A percentile compares a stretch with the other conserved stretches of the same genome.
These are phyloP conservation scores for Gavia stellata DNA, from an alignment of 2,113 vertebrate species.

Conservation along the genomic window DNA sequence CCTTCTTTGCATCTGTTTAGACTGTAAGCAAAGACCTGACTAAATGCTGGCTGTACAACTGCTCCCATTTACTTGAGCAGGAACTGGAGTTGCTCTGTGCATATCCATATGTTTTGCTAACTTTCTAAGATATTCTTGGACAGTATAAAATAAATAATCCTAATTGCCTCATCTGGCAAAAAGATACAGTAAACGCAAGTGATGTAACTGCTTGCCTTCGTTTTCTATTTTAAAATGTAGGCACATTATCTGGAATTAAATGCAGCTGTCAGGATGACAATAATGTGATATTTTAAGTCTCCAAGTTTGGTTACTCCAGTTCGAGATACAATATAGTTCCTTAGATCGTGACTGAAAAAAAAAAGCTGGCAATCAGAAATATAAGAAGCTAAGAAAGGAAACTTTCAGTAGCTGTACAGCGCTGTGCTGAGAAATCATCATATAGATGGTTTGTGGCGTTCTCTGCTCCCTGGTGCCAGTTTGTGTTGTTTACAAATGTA, in stretches of 20 bases:
- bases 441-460: neutral
- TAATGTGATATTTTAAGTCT: neutral
- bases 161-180: slow-evolving; percentile 29
- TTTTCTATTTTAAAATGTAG: slow-evolving; percentile 5
- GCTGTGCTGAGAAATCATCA: neutral
- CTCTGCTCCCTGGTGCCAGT: neutral
- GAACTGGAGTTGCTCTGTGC: neutral
- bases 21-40: neutral
- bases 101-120: neutral
- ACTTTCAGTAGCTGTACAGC: neutral
- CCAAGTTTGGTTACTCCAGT: neutral
- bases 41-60: neutral
- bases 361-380: neutral
- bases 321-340: neutral
- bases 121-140: slow-evolving; percentile 24
- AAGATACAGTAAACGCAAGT: neutral
- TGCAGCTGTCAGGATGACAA: neutral
- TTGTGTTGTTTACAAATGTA: neutral
- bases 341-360: neutral
- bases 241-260: slow-evolving; percentile 9
- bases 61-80: neutral
- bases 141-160: neutral
- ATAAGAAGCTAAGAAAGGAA: neutral
- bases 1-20: neutral
- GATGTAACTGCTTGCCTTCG: neutral